Percentiles rank a stretch among this genome's conserved stretches.
These are phyloP conservation scores for Phrixothrix hirtus DNA, from an alignment of 2,888 invertebrate genomes.

Conservation along the genomic window DNA sequence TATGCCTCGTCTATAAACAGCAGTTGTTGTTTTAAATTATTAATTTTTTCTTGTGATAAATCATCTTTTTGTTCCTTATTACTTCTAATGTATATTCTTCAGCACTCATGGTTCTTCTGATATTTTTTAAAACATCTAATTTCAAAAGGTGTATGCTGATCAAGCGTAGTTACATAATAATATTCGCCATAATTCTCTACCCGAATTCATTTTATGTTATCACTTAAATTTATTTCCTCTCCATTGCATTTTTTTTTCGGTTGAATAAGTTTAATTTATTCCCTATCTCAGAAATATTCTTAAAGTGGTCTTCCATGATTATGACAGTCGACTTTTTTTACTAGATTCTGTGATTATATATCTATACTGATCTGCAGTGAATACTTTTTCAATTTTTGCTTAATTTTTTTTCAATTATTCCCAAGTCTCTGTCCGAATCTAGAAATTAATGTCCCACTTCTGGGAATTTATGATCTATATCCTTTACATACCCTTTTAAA, in stretches of 20 bases:
- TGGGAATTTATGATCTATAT: background rate
- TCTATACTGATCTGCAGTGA: too few species aligned
- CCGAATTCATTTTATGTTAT: conserved; percentile 2
- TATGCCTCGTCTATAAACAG: background rate
- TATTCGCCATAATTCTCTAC: too few species aligned
- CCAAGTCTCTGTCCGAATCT: conserved; percentile 1
- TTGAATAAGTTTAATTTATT: conserved; percentile 1
- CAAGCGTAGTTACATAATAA: background rate
- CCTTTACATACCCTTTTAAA: background rate
- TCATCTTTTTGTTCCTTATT: conserved; percentile 2
- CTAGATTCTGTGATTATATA: too few species aligned
- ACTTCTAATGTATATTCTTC: too few species aligned
- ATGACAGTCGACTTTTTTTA: background rate
- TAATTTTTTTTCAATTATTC: background rate
- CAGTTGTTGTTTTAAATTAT: conserved; percentile 1
- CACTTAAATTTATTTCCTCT: too few species aligned
- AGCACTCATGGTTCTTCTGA: too few species aligned
- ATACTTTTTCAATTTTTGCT: background rate
- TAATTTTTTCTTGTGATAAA: conserved; percentile 3
- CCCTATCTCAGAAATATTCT: background rate
- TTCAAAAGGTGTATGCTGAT: too few species aligned
- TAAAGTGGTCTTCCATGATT: too few species aligned
- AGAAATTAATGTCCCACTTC: conserved; percentile 1
- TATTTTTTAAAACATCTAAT: background rate
- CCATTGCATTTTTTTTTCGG: background rate